phyloP scores from a whole-genome alignment of 1,140 invertebrate genomes.

The Zophobas atratus region DNA sequence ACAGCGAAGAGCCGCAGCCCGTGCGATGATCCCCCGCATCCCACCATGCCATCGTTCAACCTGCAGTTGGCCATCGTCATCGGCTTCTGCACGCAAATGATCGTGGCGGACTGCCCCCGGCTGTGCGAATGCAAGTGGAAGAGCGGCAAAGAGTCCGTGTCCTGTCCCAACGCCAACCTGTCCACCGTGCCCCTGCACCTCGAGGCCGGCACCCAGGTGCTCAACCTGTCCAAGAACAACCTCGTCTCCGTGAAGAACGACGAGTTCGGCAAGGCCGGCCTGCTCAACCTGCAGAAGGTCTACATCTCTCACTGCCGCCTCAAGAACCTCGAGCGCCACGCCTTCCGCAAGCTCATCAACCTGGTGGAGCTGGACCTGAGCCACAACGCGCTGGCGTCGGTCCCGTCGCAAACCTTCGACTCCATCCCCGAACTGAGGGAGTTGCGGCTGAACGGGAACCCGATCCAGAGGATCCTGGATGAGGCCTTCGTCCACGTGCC shows the following conservation, averaged over 20 bases:
- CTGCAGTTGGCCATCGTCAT: constrained; percentile 56
- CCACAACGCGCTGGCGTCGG: constrained; percentile 76
- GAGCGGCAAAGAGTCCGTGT: constrained; percentile 85
- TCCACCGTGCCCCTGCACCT: constrained; percentile 78
- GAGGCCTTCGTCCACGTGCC: constrained; percentile 79
- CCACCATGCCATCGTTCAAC: constrained; percentile 51
- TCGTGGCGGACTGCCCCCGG: constrained; percentile 76
- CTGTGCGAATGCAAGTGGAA: constrained; percentile 90
- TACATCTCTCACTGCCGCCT: constrained; percentile 79
- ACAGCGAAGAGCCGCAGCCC: constrained; percentile 50
- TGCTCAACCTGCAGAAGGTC: constrained; percentile 86
- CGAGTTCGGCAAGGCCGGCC: constrained; percentile 79
- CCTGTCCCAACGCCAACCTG: constrained; percentile 82
- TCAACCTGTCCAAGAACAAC: constrained; percentile 82
- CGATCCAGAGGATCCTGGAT: constrained; percentile 77
- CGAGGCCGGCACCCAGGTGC: constrained; percentile 82
- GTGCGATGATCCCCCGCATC: constrained; percentile 31
- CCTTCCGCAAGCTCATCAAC: constrained; percentile 81
- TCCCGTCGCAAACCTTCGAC: constrained; percentile 81
- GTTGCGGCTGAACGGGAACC: constrained; percentile 81
- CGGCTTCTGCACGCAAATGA: constrained; percentile 57
- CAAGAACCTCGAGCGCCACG: constrained; percentile 74
- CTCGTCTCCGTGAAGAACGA: constrained; percentile 78
- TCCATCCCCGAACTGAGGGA: constrained; percentile 83
- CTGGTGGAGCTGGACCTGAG: constrained; percentile 86